A percentile compares a stretch with the other conserved stretches of the same genome.
phyloP scores from a whole-genome alignment of 2,888 invertebrate species.

The Agrypnus murinus region DNA sequence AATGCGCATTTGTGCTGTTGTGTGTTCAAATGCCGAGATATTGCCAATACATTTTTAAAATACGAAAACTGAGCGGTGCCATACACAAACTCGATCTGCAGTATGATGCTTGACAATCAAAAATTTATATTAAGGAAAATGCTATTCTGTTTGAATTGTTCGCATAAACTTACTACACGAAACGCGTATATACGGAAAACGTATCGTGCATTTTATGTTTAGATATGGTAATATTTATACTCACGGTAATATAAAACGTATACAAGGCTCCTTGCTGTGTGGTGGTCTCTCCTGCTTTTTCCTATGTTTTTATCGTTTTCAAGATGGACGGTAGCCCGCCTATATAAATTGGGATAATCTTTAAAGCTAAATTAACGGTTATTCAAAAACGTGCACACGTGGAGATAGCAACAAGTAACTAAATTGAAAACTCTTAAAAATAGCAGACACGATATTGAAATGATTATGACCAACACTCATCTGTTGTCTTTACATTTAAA shows the following conservation, averaged over 20 bases:
- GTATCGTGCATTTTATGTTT: slow-evolving; percentile 41
- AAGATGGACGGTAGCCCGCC: neutral
- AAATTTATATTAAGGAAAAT: slow-evolving; percentile 47
- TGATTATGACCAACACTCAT: too few relatives aligned
- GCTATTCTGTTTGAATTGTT: slow-evolving; percentile 42
- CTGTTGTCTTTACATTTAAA: too few relatives aligned
- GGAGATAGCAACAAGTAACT: too few relatives aligned
- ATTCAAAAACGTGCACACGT: too few relatives aligned
- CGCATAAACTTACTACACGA: slow-evolving; percentile 40
- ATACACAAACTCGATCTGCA: slow-evolving; percentile 37
- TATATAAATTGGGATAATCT: neutral
- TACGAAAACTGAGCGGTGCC: slow-evolving; percentile 35
- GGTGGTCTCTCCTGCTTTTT: slow-evolving; percentile 12
- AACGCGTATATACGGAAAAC: slow-evolving; percentile 32
- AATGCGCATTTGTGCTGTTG: slow-evolving; percentile 38
- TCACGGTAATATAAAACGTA: slow-evolving; percentile 29
- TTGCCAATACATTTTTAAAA: slow-evolving; percentile 47
- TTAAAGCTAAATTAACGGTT: too few relatives aligned
- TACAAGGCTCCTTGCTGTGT: slow-evolving; percentile 3
- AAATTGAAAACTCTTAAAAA: too few relatives aligned
- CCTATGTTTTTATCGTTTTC: slow-evolving; percentile 8
- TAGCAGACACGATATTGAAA: too few relatives aligned
- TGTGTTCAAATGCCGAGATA: slow-evolving; percentile 39
- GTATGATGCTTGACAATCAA: slow-evolving; percentile 43
- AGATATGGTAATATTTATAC: slow-evolving; percentile 35